Conservation (phyloP, 92 coral and sea anemone genomes). For the Actinernus sp. region DNA sequence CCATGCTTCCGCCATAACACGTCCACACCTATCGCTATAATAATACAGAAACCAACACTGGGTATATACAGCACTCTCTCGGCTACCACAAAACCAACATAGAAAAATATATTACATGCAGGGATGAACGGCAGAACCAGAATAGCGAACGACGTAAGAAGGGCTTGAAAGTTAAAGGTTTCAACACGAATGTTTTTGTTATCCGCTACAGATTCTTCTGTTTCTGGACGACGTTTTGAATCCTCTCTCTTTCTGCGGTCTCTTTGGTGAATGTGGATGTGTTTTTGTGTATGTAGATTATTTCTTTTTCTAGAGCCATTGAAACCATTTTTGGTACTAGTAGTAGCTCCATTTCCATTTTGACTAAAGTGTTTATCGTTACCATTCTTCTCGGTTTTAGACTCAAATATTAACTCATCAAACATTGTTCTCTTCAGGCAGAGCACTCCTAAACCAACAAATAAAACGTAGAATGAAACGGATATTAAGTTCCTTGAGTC, state of each 20-base stretch:
- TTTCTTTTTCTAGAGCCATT: no score
- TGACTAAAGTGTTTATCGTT: background rate
- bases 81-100: conserved; percentile 97
- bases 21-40: conserved; percentile 77
- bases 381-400: background rate
- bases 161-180: conserved; percentile 21
- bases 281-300: background rate
- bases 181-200: background rate
- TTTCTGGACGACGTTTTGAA: background rate
- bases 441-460: conserved; percentile 38
- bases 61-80: conserved; percentile 96
- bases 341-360: background rate
- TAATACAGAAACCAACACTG: conserved; percentile 92
- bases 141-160: conserved; percentile 73
- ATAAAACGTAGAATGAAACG: conserved; percentile 61
- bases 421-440: conserved; percentile 44
- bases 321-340: background rate
- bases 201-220: background rate
- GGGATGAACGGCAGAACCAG: conserved; percentile 85
- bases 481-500: conserved; percentile 75
- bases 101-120: conserved; percentile 93
- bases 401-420: conserved; percentile 1
- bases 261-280: conserved; percentile 1
- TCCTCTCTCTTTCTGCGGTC: background rate
- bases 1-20: conserved; percentile 58